Conservation (phyloP, 2,888 invertebrate species). For the Protonemura montana region DNA sequence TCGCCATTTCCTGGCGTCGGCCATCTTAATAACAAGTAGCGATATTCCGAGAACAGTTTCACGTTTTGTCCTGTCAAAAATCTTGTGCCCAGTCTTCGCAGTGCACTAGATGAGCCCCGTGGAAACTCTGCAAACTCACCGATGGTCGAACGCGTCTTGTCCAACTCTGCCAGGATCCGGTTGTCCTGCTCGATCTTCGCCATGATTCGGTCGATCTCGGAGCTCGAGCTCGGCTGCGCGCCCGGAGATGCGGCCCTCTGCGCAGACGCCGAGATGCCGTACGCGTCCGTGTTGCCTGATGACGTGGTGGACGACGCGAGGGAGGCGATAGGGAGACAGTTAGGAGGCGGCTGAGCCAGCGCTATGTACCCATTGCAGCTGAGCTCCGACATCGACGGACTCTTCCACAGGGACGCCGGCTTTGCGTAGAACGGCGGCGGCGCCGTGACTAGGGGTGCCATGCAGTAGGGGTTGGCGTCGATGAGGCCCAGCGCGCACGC, state of each 20-base stretch:
- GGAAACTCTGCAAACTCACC: too few species aligned
- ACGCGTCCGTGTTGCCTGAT: slow-evolving; percentile 23
- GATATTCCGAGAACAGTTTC: too few species aligned
- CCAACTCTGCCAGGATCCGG: slow-evolving; percentile 87
- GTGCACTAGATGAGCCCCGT: too few species aligned
- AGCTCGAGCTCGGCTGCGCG: slow-evolving; percentile 54
- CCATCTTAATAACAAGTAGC: too few species aligned
- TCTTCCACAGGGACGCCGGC: slow-evolving; percentile 46
- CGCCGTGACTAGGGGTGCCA: slow-evolving; percentile 12
- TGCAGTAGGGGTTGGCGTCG: slow-evolving; percentile 43
- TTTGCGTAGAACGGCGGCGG: slow-evolving; percentile 8
- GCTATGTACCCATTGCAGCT: slow-evolving; percentile 30
- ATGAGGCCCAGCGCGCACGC: slow-evolving; percentile 24
- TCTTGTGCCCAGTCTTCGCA: too few species aligned
- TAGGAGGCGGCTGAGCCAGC: slow-evolving; percentile 42
- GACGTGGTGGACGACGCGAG: background rate
- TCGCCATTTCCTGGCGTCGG: too few species aligned
- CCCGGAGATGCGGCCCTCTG: background rate
- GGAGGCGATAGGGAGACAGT: slow-evolving; percentile 46
- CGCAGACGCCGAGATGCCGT: background rate
- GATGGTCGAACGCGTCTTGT: slow-evolving; percentile 79
- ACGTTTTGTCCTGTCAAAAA: too few species aligned
- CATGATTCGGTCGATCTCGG: slow-evolving; percentile 92
- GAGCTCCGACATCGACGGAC: slow-evolving; percentile 47
- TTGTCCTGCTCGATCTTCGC: slow-evolving; percentile 92